Evolutionary conservation across 2,888 invertebrate genomes (phyloP), one percentile per base, ranked within the genome.

Genomic region (Cremastinae sp.): DNA sequence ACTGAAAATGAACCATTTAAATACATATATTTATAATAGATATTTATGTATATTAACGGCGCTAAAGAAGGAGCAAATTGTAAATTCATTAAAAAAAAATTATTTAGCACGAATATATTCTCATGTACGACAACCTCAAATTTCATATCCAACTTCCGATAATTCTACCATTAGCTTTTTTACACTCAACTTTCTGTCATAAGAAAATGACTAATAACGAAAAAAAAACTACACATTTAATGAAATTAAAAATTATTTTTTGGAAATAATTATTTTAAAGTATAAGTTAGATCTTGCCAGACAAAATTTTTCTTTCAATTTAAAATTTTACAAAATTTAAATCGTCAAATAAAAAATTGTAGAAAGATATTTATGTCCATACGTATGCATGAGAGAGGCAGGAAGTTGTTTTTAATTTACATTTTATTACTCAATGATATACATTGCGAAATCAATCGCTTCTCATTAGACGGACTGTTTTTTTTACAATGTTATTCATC

Each of bases 121-220:
- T 69, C 58, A 69, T 58, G 69, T 75, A 64, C 77, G 2, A 69
- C 74, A 70, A 81, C 75, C 79, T 81, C 72, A 75, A 71, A 47
- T 64, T 76, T 71, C 74, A 64, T 79, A 74, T 49, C 66, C 68
- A 71, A 70, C 5, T 28, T 28, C 28, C 5, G 28, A 28, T 28
- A 3, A 28, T 28, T 28, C 5, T 28, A 5, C n/a, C n/a, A 79
- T 22, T 68, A 75, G 74, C 72, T 80, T 79, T 82, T 82, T 72
- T 78, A 76, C 75, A 78, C 76, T 70, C n/a, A 68, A 73, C 76
- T 82, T 80, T 76, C 78, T 82, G 79, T 80, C 79, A 71, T 78
- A 74, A 72, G 70, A 79, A 82, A 79, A 80, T 73, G 82, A 84
- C 83, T 82, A 83, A 83, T 49, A 38, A 51, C 68, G 79, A 74